These are phyloP conservation scores for Drosophila arizonae DNA, from an alignment of 1,140 invertebrate genomes.

Conservation along the genomic window DNA sequence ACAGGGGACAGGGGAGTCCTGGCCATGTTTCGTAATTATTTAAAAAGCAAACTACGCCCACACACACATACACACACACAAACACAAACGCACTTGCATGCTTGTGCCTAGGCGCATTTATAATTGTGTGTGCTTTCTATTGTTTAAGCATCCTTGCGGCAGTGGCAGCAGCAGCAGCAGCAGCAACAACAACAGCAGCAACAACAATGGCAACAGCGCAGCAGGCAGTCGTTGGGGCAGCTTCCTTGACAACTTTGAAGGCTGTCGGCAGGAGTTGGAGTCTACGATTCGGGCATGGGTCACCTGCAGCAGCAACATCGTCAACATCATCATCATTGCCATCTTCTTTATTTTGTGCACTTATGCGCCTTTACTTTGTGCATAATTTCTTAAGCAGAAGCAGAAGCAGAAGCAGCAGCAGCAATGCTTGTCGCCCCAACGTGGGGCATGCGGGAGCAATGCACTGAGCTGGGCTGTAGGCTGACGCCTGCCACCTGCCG, in stretches of 20 bases:
- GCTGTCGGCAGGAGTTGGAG: constrained; percentile 1
- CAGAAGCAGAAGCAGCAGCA: background rate
- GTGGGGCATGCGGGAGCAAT: constrained; percentile 4
- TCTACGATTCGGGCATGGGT: constrained; percentile 52
- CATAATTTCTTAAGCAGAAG: constrained; percentile 70
- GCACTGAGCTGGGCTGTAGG: constrained; percentile 6
- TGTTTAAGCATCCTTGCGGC: constrained; percentile 48
- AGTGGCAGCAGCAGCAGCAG: background rate
- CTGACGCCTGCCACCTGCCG: background rate
- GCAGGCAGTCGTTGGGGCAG: constrained; percentile 13
- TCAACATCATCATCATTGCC: constrained; percentile 37
- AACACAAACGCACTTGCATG: constrained; percentile 31
- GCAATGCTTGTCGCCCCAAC: background rate
- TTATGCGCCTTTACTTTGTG: constrained; percentile 70
- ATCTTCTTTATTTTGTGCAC: constrained; percentile 72
- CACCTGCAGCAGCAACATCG: constrained; percentile 44
- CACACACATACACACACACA: constrained; percentile 22
- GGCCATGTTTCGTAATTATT: constrained; percentile 59
- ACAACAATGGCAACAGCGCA: constrained; percentile 17
- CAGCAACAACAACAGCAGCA: background rate
- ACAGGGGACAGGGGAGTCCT: constrained; percentile 2
- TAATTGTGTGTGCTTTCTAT: constrained; percentile 51
- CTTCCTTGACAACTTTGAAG: constrained; percentile 32
- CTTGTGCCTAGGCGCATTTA: constrained; percentile 12
- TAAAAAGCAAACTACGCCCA: constrained; percentile 62